phyloP scores from a whole-genome alignment of 2,888 invertebrate species.

The Nemoura dubitans region DNA sequence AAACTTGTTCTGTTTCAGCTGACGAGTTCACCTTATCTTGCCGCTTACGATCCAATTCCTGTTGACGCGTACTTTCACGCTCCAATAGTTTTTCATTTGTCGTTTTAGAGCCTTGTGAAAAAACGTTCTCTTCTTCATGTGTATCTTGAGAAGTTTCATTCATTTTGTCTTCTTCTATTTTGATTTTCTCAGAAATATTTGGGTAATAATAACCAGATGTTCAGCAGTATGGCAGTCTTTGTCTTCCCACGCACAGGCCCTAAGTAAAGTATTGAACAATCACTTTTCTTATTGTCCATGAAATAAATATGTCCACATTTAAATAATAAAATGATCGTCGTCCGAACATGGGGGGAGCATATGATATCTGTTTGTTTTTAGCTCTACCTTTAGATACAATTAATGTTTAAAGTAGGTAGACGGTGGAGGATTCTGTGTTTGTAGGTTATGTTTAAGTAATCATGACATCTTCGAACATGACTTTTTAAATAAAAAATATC shows the following conservation, averaged over 20 bases:
- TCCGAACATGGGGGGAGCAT: too few relatives aligned
- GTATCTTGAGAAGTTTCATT: neutral
- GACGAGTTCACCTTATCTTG: constrained; percentile 70
- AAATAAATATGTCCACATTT: neutral
- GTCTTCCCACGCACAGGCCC: constrained; percentile 58
- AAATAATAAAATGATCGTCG: neutral
- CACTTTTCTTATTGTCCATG: neutral
- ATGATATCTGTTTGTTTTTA: too few relatives aligned
- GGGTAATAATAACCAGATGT: neutral
- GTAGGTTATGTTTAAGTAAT: too few relatives aligned
- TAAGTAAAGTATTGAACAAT: neutral
- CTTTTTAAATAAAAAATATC: neutral
- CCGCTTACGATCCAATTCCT: constrained; percentile 71
- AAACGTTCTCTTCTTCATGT: neutral
- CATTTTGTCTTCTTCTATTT: neutral
- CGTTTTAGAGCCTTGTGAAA: neutral
- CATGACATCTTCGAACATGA: too few relatives aligned
- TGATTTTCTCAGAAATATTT: neutral
- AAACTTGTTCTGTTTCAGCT: constrained; percentile 73
- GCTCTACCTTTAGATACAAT: too few relatives aligned
- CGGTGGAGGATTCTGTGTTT: too few relatives aligned
- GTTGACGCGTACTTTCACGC: constrained; percentile 72
- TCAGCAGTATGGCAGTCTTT: neutral
- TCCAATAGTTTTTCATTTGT: constrained; percentile 61
- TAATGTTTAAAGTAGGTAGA: too few relatives aligned